Conservation (phyloP, 2,888 invertebrate species). For the Tenthredo mesomela region DNA sequence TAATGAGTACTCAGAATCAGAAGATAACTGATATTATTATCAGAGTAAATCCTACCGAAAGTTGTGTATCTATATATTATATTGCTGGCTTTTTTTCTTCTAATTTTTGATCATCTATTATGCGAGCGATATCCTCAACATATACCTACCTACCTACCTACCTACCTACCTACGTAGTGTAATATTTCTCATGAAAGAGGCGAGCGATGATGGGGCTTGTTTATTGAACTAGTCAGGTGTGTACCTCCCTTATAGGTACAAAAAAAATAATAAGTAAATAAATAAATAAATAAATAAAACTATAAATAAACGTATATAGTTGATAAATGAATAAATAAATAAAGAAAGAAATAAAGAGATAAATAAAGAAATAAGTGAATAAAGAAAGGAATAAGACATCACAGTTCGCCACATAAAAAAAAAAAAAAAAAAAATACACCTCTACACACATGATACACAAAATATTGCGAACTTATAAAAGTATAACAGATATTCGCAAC, state of each 20-base stretch:
- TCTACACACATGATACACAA: not conserved
- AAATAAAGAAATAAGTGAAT: not conserved
- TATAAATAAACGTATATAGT: not conserved
- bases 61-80: conserved; percentile 6
- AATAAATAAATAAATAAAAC: conserved; percentile 17
- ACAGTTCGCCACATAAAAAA: not conserved
- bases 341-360: conserved; percentile 4
- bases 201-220: conserved; percentile 42
- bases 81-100: conserved; percentile 8
- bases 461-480: conserved; percentile 11
- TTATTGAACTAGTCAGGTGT: conserved; percentile 69
- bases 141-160: not conserved
- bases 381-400: not conserved
- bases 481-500: conserved; percentile 18
- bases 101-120: not conserved
- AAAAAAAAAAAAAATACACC: too few species aligned
- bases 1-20: too few species aligned
- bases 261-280: not conserved
- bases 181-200: conserved; percentile 25
- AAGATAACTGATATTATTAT: too few species aligned
- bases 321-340: conserved; percentile 10
- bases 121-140: not conserved
- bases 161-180: not conserved
- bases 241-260: conserved; percentile 21
- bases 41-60: not conserved